phyloP scores from a whole-genome alignment of 2,888 invertebrate genomes.

The Pollenia angustigena region DNA sequence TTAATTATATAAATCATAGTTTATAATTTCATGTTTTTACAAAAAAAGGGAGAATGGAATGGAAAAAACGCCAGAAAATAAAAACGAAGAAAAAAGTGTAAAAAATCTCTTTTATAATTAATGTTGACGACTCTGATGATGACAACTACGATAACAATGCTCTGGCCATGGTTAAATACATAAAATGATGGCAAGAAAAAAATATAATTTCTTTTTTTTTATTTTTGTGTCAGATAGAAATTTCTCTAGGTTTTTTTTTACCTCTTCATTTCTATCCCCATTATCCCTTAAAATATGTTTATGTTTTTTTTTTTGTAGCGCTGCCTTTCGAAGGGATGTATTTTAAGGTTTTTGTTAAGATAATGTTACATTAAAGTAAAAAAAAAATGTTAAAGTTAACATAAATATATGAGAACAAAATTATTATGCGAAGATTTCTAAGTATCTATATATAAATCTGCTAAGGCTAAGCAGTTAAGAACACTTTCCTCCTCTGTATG shows the following conservation, averaged over 20 bases:
- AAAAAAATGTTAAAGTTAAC: too few relatives aligned
- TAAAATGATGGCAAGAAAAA: conserved; percentile 20
- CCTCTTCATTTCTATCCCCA: conserved; percentile 52
- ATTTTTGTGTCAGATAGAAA: conserved; percentile 10
- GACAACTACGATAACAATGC: conserved; percentile 60
- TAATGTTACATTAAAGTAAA: not conserved
- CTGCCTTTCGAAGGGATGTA: not conserved
- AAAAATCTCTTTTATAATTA: conserved; percentile 58
- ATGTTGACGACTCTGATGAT: conserved; percentile 60
- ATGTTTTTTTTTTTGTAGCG: not conserved
- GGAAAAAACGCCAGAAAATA: not conserved
- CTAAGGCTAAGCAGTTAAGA: too few relatives aligned
- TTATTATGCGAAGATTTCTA: too few relatives aligned
- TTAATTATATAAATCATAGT: conserved; percentile 53
- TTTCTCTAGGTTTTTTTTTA: conserved; percentile 36
- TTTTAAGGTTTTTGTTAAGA: not conserved
- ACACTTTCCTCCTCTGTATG: too few relatives aligned
- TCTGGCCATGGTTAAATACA: conserved; percentile 57
- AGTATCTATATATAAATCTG: too few relatives aligned
- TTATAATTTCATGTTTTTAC: conserved; percentile 32
- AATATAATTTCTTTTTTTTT: conserved; percentile 2
- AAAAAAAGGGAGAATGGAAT: not conserved
- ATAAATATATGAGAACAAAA: too few relatives aligned
- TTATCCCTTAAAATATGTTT: conserved; percentile 59
- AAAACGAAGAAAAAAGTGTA: conserved; percentile 2